Base-by-base conservation (phyloP, 92 coral and sea anemone species). In the Epizoanthus ramosus region DNA sequence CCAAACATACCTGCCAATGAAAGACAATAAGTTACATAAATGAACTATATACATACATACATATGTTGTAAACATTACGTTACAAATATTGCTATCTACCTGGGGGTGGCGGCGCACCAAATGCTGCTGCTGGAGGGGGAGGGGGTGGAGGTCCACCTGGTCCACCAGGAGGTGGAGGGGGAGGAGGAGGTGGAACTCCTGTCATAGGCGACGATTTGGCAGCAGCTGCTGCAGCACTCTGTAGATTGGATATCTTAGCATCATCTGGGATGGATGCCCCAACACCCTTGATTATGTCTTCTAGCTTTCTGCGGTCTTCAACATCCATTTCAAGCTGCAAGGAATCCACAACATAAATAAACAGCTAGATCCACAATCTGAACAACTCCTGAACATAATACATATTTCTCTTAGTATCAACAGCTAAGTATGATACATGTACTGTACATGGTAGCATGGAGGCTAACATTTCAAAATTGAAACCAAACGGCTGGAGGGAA, bases 191-290 rank as follows among this genome's bases (percentile, higher is more conserved):
- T 3, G 85, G 13, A 43, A 91, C 76, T 24, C 99, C 99, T 18
- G 90, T 45, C 93, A 97, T 88, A 14, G 98, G 98, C 25, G 98
- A 94, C 24, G 87, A 67, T 74, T 89, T 93, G 3, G 86, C 80
- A 16, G 93, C 90, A 17, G 89, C 87, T 8, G 95, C 93, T 43
- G 89, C 79, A 12, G 91, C 98, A 63, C 88, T 92, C 68, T 74
- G 80, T 59, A 92, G 90, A 86, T 94, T 90, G 13, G 93, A 91
- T 39, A 97, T 90, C 86, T 95, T 97, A 70, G 95, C 93, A 45
- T 94, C 98, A 47, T 94, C 99, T 1, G 99, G 99, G 21, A 97
- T 94, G 25, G 98, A 92, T 28, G 91, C 97, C 3, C 98, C 98
- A 54, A 84, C 92, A 66, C 98, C 91, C 59, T 97, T 97, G 54